phyloP scores from a whole-genome alignment of 2,888 invertebrate species.

The Leptarthrus brevirostris region DNA sequence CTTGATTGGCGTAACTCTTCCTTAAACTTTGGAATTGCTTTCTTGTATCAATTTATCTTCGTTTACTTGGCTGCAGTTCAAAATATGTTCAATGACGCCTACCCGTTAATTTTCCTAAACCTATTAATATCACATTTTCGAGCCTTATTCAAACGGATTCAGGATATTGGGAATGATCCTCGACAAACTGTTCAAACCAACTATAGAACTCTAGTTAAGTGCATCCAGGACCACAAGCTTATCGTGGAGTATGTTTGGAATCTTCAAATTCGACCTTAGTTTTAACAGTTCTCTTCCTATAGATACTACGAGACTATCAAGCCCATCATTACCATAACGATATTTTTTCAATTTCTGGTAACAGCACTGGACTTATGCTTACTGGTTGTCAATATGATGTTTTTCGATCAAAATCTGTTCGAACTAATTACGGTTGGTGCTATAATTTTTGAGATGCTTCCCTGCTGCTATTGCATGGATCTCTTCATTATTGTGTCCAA shows the following conservation, averaged over 20 bases:
- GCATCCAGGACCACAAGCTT: slow-evolving; percentile 36
- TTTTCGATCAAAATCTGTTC: neutral
- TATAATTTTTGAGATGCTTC: neutral
- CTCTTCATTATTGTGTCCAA: neutral
- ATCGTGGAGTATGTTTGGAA: no score
- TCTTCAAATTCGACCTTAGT: no score
- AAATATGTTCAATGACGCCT: slow-evolving; percentile 38
- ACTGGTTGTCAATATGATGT: neutral
- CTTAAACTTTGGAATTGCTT: slow-evolving; percentile 8
- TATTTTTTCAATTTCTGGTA: neutral
- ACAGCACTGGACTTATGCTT: neutral
- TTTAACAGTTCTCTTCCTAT: no score
- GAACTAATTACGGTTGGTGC: neutral
- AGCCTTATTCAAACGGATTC: slow-evolving; percentile 2
- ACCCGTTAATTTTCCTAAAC: slow-evolving; percentile 21
- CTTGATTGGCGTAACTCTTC: slow-evolving; percentile 28
- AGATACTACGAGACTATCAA: neutral
- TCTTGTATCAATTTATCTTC: slow-evolving; percentile 41
- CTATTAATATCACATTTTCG: slow-evolving; percentile 36
- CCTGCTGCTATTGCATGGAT: neutral
- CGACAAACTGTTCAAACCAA: slow-evolving; percentile 3
- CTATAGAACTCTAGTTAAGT: slow-evolving; percentile 29
- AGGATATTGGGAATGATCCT: slow-evolving; percentile 18
- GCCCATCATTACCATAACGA: neutral
- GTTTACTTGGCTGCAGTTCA: slow-evolving; percentile 19